phyloP scores from a whole-genome alignment of 2,797 vertebrate genomes.

The Ibycter americanus region DNA sequence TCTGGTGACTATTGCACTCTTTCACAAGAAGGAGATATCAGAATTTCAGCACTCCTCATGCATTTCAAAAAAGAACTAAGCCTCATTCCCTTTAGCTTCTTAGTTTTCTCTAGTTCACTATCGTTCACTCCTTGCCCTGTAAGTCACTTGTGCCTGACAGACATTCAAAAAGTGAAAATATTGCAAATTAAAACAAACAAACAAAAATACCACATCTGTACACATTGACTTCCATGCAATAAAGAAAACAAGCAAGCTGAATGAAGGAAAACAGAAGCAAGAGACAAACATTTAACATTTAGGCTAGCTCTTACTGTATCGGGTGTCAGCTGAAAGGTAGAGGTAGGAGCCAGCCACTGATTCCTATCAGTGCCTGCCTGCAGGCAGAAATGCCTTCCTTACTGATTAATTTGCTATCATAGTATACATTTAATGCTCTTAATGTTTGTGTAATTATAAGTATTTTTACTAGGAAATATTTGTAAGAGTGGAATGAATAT shows the following conservation, averaged over 20 bases:
- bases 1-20: constrained; percentile 22
- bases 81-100: not conserved
- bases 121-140: not conserved
- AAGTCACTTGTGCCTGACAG: not conserved
- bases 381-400: not conserved
- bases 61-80: not conserved
- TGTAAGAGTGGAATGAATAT: not conserved
- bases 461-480: not conserved
- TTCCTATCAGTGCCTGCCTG: not conserved
- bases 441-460: not conserved
- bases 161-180: not conserved
- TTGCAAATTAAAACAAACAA: not conserved
- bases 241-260: not conserved
- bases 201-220: not conserved
- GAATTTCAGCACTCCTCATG: not conserved
- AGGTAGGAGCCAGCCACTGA: not conserved
- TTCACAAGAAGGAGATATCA: constrained; percentile 4
- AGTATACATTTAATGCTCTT: not conserved
- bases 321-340: not conserved
- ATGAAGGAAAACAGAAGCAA: not conserved
- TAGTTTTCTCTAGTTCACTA: not conserved
- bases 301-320: not conserved
- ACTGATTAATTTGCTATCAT: not conserved
- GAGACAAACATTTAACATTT: not conserved
- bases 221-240: not conserved